Conservation (phyloP, 2,113 vertebrate species). For the Triplophysa rosa region DNA sequence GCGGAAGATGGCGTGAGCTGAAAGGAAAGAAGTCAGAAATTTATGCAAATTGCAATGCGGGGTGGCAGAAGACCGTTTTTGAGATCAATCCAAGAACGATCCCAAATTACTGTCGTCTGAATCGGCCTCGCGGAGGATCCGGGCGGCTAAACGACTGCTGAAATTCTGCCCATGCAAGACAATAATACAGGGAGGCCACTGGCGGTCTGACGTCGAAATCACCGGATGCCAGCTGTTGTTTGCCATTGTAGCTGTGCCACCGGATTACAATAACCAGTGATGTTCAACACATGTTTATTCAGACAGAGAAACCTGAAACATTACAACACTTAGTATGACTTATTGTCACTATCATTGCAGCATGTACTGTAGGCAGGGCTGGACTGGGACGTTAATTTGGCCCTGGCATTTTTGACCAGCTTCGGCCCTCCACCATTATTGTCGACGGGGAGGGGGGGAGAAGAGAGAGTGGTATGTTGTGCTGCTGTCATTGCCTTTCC, state of each 20-base stretch:
- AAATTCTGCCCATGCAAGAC: conserved; percentile 41
- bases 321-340: neutral
- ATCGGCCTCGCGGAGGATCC: conserved; percentile 20
- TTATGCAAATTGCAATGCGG: conserved; percentile 50
- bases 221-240: conserved; percentile 29
- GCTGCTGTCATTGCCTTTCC: too few relatives aligned
- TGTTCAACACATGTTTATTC: conserved; percentile 15
- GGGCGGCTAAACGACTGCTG: conserved; percentile 41
- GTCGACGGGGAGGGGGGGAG: too few relatives aligned
- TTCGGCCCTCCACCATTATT: too few relatives aligned
- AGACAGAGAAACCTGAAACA: neutral
- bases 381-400: too few relatives aligned
- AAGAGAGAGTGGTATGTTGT: too few relatives aligned
- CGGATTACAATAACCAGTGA: conserved; percentile 42
- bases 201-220: conserved; percentile 19
- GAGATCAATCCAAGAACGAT: conserved; percentile 29
- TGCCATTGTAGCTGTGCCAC: conserved; percentile 40
- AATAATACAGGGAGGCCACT: conserved; percentile 46
- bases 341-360: neutral
- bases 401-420: too few relatives aligned
- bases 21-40: conserved; percentile 43
- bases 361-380: neutral
- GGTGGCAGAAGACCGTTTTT: conserved; percentile 23
- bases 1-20: conserved; percentile 22
- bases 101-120: conserved; percentile 38